Base-by-base conservation (phyloP, 2,113 vertebrate genomes). In the Poeciliopsis occidentalis region DNA sequence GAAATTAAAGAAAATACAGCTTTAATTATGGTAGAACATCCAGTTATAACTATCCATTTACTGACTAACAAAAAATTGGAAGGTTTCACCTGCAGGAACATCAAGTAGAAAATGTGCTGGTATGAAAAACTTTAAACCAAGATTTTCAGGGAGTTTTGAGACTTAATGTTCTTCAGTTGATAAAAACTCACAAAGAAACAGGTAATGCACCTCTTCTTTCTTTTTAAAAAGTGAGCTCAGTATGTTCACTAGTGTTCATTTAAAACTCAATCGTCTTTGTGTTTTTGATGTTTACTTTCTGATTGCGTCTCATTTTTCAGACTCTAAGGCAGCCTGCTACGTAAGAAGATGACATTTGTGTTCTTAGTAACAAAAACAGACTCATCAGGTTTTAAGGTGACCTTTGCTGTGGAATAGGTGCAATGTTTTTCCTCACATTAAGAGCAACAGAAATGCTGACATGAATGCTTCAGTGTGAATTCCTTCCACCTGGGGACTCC, bases 301-400 rank as follows among this genome's bases (percentile, higher is more conserved):
- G 78, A 81, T 69, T 29, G 61, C 39, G 60, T 69, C 72, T 80
- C 10, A 68, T 84, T 82, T 85, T 75, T 88, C 85, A 84, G 82
- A 84, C 67, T 27, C 71, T 80, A 86, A 90, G 86, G 69, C 78
- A 64, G 47, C 76, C 41, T 68, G 62, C 74, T 32, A 60, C 78
- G 85, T 41, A 39, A 72, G 44, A 44, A 60, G 72, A 83, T 87
- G 88, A 78, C 89, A 87, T 88, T 87, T 81, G 82, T 90, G 83
- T 76, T 90, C 71, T 78, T 71, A 78, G 77, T 30, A 60, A 73
- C 82, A 84, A 85, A 82, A 90, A 85, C 83, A 89, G 88, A 82
- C 77, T 51, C 89, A 86, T 83, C 83, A 88, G 88, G 88, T 87
- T 84, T 32, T 67, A 78, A 67, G 75, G 81, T 86, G 87, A 92